Conservation (phyloP, 1,140 invertebrate species). For the Drosophila busckii region DNA sequence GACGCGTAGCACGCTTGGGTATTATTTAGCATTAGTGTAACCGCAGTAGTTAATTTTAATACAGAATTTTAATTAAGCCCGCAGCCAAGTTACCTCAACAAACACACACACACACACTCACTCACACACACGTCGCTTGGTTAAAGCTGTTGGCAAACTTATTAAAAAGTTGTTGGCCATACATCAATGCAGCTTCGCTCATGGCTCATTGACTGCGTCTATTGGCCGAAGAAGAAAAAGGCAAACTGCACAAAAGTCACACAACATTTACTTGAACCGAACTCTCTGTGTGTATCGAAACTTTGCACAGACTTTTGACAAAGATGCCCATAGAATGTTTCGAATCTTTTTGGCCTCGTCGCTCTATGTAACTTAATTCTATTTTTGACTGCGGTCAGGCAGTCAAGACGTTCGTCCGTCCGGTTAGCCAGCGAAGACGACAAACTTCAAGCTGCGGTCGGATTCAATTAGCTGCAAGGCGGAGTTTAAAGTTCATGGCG, state of each 20-base stretch:
- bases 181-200: constrained; percentile 48
- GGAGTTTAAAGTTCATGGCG: too few species aligned
- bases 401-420: too few species aligned
- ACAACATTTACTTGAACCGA: constrained; percentile 76
- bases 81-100: too few species aligned
- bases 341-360: constrained; percentile 36
- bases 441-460: constrained; percentile 68
- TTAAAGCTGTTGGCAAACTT: constrained; percentile 64
- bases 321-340: constrained; percentile 55
- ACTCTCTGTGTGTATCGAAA: too few species aligned
- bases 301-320: constrained; percentile 73
- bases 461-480: constrained; percentile 61
- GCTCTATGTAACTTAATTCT: constrained; percentile 65
- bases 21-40: constrained; percentile 41
- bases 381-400: constrained; percentile 76
- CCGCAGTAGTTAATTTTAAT: constrained; percentile 54
- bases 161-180: constrained; percentile 61
- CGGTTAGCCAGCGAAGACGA: constrained; percentile 62
- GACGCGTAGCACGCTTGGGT: constrained; percentile 17
- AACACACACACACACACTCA: too few species aligned
- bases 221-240: constrained; percentile 41
- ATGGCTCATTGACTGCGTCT: constrained; percentile 60
- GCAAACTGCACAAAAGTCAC: constrained; percentile 71
- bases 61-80: constrained; percentile 63
- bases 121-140: too few species aligned